Percentiles rank a stretch among this genome's conserved stretches.
phyloP scores from a whole-genome alignment of 2,797 vertebrate species.

The Rhinoraja longicauda region DNA sequence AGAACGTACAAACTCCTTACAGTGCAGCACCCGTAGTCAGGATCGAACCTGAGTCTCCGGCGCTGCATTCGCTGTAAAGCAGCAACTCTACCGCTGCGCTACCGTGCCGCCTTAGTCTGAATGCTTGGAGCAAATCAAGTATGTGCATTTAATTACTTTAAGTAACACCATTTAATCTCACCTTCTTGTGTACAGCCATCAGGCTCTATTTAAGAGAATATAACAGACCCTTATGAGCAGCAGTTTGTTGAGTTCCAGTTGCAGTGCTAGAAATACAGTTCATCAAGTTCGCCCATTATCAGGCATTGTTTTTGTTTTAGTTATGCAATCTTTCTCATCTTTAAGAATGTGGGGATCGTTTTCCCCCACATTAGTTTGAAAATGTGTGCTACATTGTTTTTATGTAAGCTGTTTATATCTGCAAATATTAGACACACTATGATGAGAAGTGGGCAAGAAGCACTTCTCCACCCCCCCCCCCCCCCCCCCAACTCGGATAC shows the following conservation, averaged over 20 bases:
- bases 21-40: too few relatives aligned
- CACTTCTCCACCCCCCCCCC: too few relatives aligned
- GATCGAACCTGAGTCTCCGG: too few relatives aligned
- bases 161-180: neutral
- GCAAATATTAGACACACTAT: neutral
- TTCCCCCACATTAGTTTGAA: neutral
- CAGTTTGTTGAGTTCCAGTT: neutral
- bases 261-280: neutral
- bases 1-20: too few relatives aligned
- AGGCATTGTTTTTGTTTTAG: neutral
- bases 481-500: neutral
- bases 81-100: too few relatives aligned
- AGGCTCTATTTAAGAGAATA: neutral
- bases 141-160: neutral
- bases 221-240: neutral
- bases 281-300: neutral
- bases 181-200: neutral
- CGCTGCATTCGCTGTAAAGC: too few relatives aligned
- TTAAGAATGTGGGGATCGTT: neutral
- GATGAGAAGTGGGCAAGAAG: neutral
- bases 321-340: neutral
- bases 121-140: neutral
- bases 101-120: too few relatives aligned
- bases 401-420: neutral
- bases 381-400: neutral